Evolutionary conservation across 2,888 invertebrate species (phyloP).

Genomic region (Melanotus villosus): DNA sequence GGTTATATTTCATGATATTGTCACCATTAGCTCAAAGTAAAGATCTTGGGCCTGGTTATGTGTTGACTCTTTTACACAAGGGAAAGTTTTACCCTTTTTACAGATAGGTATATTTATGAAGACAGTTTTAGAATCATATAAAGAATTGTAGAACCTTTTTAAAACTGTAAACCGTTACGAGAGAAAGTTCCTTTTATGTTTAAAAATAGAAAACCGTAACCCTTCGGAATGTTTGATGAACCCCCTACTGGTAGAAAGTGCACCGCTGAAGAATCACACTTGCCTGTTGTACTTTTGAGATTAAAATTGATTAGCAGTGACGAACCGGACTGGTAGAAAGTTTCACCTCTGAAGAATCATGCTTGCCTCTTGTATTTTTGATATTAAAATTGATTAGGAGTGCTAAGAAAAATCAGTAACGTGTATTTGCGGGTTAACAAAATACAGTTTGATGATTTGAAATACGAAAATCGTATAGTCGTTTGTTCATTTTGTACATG

Average conservation of each 20-base stretch:
- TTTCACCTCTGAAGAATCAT: too few species aligned
- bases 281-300: not conserved
- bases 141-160: conserved; percentile 26
- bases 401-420: too few species aligned
- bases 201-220: conserved; percentile 14
- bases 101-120: conserved; percentile 25
- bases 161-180: conserved; percentile 13
- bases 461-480: too few species aligned
- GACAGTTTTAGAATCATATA: conserved; percentile 24
- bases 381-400: too few species aligned
- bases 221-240: not conserved
- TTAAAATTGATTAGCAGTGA: too few species aligned
- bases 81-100: conserved; percentile 43
- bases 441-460: too few species aligned
- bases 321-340: too few species aligned
- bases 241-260: not conserved
- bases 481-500: too few species aligned
- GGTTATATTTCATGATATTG: conserved; percentile 62
- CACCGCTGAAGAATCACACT: not conserved
- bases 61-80: conserved; percentile 31
- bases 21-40: conserved; percentile 51
- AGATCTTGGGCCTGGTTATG: conserved; percentile 31
- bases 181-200: conserved; percentile 40
- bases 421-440: too few species aligned
- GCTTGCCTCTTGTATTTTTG: too few species aligned